Evolutionary conservation across 2,888 invertebrate species (phyloP).

Genomic region (Thymelicus acteon): DNA sequence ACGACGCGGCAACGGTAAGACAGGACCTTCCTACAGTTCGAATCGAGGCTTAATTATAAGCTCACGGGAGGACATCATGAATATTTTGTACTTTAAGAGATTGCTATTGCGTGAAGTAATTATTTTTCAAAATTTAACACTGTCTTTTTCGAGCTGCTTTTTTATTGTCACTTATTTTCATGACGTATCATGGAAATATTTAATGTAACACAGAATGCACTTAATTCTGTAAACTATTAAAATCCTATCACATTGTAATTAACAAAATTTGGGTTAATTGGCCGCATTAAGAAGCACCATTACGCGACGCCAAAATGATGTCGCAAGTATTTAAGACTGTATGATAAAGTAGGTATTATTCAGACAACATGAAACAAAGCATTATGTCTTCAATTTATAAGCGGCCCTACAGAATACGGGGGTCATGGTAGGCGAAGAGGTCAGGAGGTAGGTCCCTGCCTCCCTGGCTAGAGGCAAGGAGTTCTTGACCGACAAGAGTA

Average conservation of each 20-base stretch:
- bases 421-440: no score
- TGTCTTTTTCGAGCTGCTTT: no score
- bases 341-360: no score
- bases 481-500: no score
- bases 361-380: no score
- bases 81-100: slow-evolving; percentile 3
- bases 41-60: slow-evolving; percentile 24
- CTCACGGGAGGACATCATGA: slow-evolving; percentile 11
- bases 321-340: no score
- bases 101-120: slow-evolving; percentile 6
- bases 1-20: neutral
- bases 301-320: no score
- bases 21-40: neutral
- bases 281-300: neutral
- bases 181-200: neutral
- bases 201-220: neutral
- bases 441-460: no score
- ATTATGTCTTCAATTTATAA: no score
- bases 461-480: no score
- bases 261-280: neutral
- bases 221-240: neutral
- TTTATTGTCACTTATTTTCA: no score
- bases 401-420: no score
- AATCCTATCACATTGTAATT: neutral
- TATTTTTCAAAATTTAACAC: neutral